Evolutionary conservation across 2,113 vertebrate species (phyloP).

Genomic region (Sylvilagus bachmani): DNA sequence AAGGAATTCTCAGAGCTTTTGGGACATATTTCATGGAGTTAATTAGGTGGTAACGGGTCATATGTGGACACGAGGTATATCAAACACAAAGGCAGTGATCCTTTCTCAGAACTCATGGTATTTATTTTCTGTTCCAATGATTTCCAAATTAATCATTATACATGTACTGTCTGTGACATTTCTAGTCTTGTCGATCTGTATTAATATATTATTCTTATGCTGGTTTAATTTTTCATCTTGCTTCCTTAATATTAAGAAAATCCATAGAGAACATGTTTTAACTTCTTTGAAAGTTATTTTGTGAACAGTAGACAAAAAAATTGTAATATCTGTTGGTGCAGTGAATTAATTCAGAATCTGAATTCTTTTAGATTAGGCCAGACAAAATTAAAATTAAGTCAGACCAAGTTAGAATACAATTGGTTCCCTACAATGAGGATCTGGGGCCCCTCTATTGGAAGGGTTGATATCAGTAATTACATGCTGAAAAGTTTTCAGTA

Average conservation of each 20-base stretch:
- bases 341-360: neutral
- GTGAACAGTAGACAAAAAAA: neutral
- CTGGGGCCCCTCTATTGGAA: neutral
- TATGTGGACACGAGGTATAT: neutral
- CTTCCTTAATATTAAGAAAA: neutral
- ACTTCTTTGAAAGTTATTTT: slow-evolving; percentile 39
- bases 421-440: neutral
- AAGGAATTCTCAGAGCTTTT: neutral
- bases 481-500: slow-evolving; percentile 4
- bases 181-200: slow-evolving; percentile 33
- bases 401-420: neutral
- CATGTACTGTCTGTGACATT: neutral
- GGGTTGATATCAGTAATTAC: neutral
- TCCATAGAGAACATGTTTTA: neutral
- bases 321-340: neutral
- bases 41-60: slow-evolving; percentile 38
- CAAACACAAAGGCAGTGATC: neutral
- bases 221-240: slow-evolving; percentile 15
- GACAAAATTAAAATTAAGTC: neutral
- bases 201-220: neutral
- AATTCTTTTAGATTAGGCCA: neutral
- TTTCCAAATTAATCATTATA: slow-evolving; percentile 57
- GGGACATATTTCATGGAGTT: neutral
- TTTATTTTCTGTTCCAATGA: slow-evolving; percentile 48
- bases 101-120: slow-evolving; percentile 51